Evolutionary conservation across 2,888 invertebrate genomes (phyloP).

Genomic region (Dolomedes plantarius): DNA sequence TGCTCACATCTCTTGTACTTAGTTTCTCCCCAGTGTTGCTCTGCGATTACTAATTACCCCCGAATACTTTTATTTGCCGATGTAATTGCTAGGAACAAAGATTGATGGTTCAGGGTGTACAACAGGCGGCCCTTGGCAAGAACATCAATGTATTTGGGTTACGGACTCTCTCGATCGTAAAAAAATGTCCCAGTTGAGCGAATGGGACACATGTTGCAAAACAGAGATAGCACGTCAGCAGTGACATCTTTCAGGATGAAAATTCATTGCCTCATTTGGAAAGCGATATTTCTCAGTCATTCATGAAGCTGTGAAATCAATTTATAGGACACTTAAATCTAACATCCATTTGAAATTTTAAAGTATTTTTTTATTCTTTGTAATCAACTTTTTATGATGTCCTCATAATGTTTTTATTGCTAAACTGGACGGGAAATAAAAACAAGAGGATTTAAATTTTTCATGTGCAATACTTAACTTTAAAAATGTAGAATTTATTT

Average conservation of each 20-base stretch:
- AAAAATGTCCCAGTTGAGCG: constrained; percentile 5
- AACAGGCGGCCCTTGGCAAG: constrained; percentile 25
- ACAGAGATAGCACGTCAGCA: not conserved
- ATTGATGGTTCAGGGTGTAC: constrained; percentile 21
- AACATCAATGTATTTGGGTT: not conserved
- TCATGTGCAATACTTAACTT: too few relatives aligned
- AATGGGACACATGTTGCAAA: not conserved
- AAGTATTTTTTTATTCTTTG: too few relatives aligned
- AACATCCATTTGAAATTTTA: too few relatives aligned
- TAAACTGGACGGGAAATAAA: too few relatives aligned
- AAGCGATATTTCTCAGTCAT: too few relatives aligned
- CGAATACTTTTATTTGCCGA: not conserved
- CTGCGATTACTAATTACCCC: not conserved
- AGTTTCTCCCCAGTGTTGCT: not conserved
- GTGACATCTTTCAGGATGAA: not conserved
- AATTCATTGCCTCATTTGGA: not conserved
- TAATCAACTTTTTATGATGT: too few relatives aligned
- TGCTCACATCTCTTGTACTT: not conserved
- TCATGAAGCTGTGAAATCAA: too few relatives aligned
- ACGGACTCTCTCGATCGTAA: not conserved
- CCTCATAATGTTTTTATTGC: too few relatives aligned
- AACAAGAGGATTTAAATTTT: too few relatives aligned
- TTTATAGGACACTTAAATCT: too few relatives aligned
- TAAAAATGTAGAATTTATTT: too few relatives aligned
- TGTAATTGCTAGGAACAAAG: constrained; percentile 48